phyloP scores from a whole-genome alignment of 2,888 invertebrate species.

The Lysandra coridon region DNA sequence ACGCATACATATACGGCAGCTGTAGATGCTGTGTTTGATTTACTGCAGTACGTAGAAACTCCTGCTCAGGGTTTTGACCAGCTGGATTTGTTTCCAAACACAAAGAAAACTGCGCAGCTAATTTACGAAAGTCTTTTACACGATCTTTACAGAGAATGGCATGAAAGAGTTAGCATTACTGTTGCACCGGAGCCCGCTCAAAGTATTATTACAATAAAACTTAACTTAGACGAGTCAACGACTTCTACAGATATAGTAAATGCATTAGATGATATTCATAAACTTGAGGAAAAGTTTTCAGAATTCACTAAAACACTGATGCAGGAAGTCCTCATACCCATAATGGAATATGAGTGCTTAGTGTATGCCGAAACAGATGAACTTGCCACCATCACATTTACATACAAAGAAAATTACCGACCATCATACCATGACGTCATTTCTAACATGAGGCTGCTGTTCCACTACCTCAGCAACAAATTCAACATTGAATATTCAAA shows the following conservation, averaged over 20 bases:
- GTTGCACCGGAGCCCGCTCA: conserved; percentile 51
- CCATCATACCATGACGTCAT: conserved; percentile 79
- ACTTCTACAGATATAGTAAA: conserved; percentile 58
- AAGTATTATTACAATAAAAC: conserved; percentile 56
- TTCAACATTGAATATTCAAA: conserved; percentile 71
- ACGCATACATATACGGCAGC: conserved; percentile 64
- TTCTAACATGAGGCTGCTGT: conserved; percentile 76
- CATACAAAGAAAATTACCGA: conserved; percentile 61
- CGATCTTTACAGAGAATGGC: conserved; percentile 74
- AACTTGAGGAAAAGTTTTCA: conserved; percentile 69
- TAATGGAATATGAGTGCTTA: conserved; percentile 74
- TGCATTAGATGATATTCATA: conserved; percentile 68
- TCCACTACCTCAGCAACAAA: conserved; percentile 80
- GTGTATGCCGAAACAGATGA: conserved; percentile 66
- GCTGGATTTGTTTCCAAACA: conserved; percentile 74
- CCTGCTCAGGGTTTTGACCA: conserved; percentile 73
- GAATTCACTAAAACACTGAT: conserved; percentile 81
- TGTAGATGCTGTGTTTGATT: conserved; percentile 73
- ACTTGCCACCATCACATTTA: conserved; percentile 58
- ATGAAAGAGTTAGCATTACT: conserved; percentile 68
- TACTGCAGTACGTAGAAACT: conserved; percentile 66
- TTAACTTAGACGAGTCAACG: conserved; percentile 58
- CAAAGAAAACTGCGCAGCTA: conserved; percentile 67
- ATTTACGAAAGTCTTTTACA: conserved; percentile 69
- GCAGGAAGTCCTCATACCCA: conserved; percentile 78